Conservation (phyloP, 2,888 invertebrate genomes). For the Coremacera marginata region DNA sequence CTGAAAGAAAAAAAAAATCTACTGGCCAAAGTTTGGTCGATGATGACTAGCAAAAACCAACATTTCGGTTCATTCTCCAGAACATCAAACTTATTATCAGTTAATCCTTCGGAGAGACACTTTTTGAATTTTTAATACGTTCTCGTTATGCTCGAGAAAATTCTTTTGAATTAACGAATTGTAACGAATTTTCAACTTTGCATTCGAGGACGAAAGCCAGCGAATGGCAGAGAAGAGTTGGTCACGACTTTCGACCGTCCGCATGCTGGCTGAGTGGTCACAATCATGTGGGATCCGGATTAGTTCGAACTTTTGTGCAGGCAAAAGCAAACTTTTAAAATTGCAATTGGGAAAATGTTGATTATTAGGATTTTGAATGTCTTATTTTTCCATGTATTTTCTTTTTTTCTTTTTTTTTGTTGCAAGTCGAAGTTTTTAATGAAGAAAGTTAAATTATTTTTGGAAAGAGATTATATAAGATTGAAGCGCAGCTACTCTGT, state of each 20-base stretch:
- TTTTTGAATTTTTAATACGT: constrained; percentile 37
- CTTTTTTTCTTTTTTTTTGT: constrained; percentile 27
- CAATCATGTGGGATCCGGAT: constrained; percentile 34
- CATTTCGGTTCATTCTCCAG: constrained; percentile 37
- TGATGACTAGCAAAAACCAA: constrained; percentile 28
- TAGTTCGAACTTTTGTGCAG: constrained; percentile 15
- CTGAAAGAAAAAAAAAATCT: not conserved
- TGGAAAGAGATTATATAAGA: constrained; percentile 39
- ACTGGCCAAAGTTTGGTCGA: constrained; percentile 34
- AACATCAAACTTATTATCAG: constrained; percentile 47
- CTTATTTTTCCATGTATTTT: not conserved
- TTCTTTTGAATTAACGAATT: constrained; percentile 46
- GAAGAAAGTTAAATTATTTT: constrained; percentile 53
- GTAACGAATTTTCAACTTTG: constrained; percentile 43
- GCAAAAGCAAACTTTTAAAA: constrained; percentile 41
- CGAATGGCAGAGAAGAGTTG: not conserved
- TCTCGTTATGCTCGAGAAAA: constrained; percentile 44
- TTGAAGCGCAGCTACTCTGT: not conserved
- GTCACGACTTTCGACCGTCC: not conserved
- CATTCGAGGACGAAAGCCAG: constrained; percentile 23
- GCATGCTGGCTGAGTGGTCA: constrained; percentile 22
- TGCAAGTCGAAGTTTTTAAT: constrained; percentile 51
- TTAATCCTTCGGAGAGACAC: constrained; percentile 45
- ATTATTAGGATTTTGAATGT: constrained; percentile 46
- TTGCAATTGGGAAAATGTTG: constrained; percentile 48